Evolutionary conservation across 1,140 invertebrate species (phyloP).

Genomic region (Oncopodura yosiiana): DNA sequence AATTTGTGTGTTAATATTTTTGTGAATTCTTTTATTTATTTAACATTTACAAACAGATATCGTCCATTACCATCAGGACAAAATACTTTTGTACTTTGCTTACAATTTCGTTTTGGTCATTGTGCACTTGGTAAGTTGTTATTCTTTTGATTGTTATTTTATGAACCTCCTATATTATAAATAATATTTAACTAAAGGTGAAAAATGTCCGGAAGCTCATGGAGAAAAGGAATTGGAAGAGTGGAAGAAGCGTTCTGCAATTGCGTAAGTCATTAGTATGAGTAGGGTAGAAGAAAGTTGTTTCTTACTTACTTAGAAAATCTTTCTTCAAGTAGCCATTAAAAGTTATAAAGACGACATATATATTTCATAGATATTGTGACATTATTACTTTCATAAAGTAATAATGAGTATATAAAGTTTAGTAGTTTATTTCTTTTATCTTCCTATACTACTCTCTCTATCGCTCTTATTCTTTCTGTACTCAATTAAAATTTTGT

Average conservation of each 20-base stretch:
- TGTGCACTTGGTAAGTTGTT: conserved; percentile 28
- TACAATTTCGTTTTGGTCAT: conserved; percentile 33
- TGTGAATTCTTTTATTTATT: neutral
- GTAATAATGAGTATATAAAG: too few species aligned
- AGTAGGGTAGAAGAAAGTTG: too few species aligned
- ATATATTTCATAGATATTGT: neutral
- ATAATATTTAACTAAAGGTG: neutral
- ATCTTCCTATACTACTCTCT: too few species aligned
- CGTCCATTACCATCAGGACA: conserved; percentile 25
- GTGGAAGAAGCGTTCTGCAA: conserved; percentile 63
- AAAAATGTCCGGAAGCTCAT: conserved; percentile 47
- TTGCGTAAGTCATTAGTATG: conserved; percentile 45
- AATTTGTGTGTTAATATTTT: neutral
- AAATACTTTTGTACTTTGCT: conserved; percentile 30
- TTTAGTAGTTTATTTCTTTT: too few species aligned
- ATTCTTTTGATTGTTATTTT: too few species aligned
- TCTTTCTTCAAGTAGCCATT: too few species aligned
- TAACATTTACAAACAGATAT: too few species aligned
- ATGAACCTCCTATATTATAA: neutral
- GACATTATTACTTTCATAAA: neutral
- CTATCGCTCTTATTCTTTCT: too few species aligned
- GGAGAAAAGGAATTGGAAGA: conserved; percentile 59
- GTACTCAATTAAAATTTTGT: too few species aligned
- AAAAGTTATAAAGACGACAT: too few species aligned
- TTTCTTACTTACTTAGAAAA: too few species aligned